Base-by-base conservation (phyloP, 1,140 invertebrate species). In the Manduca sexta region DNA sequence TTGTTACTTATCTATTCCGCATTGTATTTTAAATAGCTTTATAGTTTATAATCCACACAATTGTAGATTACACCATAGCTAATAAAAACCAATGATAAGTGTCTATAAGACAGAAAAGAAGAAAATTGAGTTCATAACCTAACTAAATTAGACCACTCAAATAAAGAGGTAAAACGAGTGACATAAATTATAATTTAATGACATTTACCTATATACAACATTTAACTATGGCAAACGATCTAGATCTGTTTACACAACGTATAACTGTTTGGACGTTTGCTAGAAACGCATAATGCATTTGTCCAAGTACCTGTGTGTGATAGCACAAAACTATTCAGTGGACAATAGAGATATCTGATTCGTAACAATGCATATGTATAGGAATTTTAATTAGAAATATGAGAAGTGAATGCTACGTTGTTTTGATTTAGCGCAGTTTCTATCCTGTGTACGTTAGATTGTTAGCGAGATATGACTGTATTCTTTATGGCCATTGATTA, bases 341-440 rank as follows among this genome's bases (percentile, higher is more conserved):
- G 63, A 83, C 79, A 83, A 83, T 83, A 71, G 76, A 71, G 71
- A 67, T 64, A 80, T 83, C 63, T 64, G 74, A 83, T 74, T 77
- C 71, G 55, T 66, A 74, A 67, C 71, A 66, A 67, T 68, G 71
- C 74, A 74, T 69, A 74, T 69, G 66, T 71, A 78, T 64, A 75
- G 71, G 74, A 75, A 77, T 79, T 69, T 81, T 84, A 77, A 84
- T 78, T 75, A 60, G 76, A 70, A 81, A 84, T 84, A 72, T 71
- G 77, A 84, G 69, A 51, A 37, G 52, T 33, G 45, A 61, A 59
- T 65, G 63, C 65, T 52, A 48, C 53, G 60, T 56, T 65, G 61
- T 64, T 73, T 57, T 70, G 64, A 70, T 66, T 70, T 60, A 66
- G 49, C 64, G 63, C 49, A 54, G 46, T 69, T 73, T 69, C 68